Percentiles rank a stretch among this genome's conserved stretches.
Conservation (phyloP, 2,797 vertebrate species). For the Agapornis canus region DNA sequence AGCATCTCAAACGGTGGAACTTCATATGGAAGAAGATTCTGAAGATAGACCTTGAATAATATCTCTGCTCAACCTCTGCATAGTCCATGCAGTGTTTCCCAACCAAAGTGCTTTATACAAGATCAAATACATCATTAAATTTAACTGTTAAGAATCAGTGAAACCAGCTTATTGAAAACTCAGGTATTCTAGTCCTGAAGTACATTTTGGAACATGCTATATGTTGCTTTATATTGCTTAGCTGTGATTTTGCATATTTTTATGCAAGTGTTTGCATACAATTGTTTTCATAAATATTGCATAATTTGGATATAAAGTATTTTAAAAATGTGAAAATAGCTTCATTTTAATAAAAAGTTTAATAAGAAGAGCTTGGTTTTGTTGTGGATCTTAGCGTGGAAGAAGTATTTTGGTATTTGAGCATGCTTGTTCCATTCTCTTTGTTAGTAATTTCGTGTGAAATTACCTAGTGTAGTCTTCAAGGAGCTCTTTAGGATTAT, state of each 20-base stretch:
- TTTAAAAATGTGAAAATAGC: slow-evolving; percentile 75
- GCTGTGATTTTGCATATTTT: slow-evolving; percentile 68
- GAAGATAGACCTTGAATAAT: slow-evolving; percentile 74
- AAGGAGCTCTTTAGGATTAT: not conserved
- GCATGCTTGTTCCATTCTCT: not conserved
- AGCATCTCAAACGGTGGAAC: slow-evolving; percentile 76
- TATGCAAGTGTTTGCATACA: slow-evolving; percentile 62
- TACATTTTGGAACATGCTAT: slow-evolving; percentile 45
- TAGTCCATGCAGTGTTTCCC: slow-evolving; percentile 28
- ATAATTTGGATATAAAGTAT: slow-evolving; percentile 72
- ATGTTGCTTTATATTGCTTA: slow-evolving; percentile 44
- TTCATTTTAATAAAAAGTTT: slow-evolving; percentile 77
- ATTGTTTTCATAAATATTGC: slow-evolving; percentile 67
- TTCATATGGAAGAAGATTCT: slow-evolving; percentile 67
- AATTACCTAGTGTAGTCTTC: not conserved
- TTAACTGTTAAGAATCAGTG: slow-evolving; percentile 27
- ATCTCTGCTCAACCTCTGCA: not conserved
- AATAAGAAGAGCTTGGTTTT: slow-evolving; percentile 34
- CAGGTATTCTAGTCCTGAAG: slow-evolving; percentile 72
- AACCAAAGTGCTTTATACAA: slow-evolving; percentile 75
- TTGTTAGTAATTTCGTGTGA: not conserved
- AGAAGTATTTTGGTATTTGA: not conserved
- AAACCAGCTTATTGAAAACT: slow-evolving; percentile 67
- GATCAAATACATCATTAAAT: slow-evolving; percentile 39
- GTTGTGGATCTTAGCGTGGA: not conserved